Evolutionary conservation across 1,140 invertebrate genomes (phyloP).

Genomic region (Thaumetopoea pityocampa): DNA sequence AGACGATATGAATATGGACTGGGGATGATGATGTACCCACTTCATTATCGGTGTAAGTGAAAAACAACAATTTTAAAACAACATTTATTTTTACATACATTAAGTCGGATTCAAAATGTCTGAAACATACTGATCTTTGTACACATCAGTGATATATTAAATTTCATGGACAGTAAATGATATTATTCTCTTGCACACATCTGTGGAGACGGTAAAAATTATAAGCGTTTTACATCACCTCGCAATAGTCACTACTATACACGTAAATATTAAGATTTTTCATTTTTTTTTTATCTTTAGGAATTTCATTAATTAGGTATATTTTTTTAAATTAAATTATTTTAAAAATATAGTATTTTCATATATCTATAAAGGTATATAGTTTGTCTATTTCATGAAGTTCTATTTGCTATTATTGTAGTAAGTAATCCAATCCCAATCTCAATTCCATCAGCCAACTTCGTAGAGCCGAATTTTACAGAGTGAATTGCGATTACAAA

Average conservation of each 20-base stretch:
- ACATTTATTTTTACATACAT: conserved; percentile 76
- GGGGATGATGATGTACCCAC: not conserved
- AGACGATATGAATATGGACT: too few species aligned
- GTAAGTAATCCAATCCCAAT: too few species aligned
- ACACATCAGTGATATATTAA: conserved; percentile 68
- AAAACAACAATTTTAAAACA: conserved; percentile 70
- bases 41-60: too few species aligned
- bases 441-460: too few species aligned
- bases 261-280: conserved; percentile 73
- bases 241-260: conserved; percentile 69
- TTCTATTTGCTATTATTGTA: too few species aligned
- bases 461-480: too few species aligned
- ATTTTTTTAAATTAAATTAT: conserved; percentile 68
- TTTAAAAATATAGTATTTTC: conserved; percentile 74
- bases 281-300: conserved; percentile 69
- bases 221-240: conserved; percentile 61
- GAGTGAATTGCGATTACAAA: too few species aligned
- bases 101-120: conserved; percentile 75
- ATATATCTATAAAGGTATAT: conserved; percentile 65
- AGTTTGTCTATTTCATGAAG: too few species aligned
- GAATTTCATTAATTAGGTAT: conserved; percentile 71
- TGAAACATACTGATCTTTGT: conserved; percentile 73
- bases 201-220: conserved; percentile 53
- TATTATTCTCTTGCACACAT: conserved; percentile 53
- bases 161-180: conserved; percentile 67